A percentile compares a stretch with the other conserved stretches of the same genome.
These are phyloP conservation scores for Pangasianodon gigas DNA, from an alignment of 2,113 vertebrate genomes.

Conservation along the genomic window DNA sequence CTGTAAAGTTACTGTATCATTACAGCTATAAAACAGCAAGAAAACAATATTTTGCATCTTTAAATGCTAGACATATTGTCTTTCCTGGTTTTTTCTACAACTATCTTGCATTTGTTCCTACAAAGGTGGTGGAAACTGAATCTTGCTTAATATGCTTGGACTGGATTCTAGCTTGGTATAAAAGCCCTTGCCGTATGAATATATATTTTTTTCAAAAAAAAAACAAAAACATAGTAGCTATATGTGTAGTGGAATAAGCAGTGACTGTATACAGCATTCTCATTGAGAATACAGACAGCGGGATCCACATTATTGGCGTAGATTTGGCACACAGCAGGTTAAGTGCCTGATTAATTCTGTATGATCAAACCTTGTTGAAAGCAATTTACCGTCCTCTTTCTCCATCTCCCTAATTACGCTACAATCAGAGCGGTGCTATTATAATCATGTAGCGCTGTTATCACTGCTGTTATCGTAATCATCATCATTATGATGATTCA, in stretches of 20 bases:
- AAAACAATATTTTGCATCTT: not conserved
- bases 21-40: not conserved
- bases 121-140: not conserved
- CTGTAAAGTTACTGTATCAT: not conserved
- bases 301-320: not conserved
- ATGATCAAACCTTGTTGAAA: not conserved
- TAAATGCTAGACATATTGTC: not conserved
- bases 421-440: constrained; percentile 24
- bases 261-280: too few species aligned
- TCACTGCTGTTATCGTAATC: constrained; percentile 18
- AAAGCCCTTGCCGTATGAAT: not conserved
- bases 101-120: not conserved
- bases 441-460: constrained; percentile 30
- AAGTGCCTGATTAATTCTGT: constrained; percentile 16
- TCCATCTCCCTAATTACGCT: constrained; percentile 10
- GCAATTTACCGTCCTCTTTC: not conserved
- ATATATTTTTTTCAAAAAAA: not conserved
- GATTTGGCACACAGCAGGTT: not conserved
- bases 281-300: not conserved
- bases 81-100: not conserved
- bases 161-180: not conserved
- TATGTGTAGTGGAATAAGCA: not conserved
- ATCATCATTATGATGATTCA: constrained; percentile 17
- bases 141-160: not conserved
- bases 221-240: not conserved